Conservation (phyloP, 2,888 invertebrate genomes). For the Metopia argyrocephala region DNA sequence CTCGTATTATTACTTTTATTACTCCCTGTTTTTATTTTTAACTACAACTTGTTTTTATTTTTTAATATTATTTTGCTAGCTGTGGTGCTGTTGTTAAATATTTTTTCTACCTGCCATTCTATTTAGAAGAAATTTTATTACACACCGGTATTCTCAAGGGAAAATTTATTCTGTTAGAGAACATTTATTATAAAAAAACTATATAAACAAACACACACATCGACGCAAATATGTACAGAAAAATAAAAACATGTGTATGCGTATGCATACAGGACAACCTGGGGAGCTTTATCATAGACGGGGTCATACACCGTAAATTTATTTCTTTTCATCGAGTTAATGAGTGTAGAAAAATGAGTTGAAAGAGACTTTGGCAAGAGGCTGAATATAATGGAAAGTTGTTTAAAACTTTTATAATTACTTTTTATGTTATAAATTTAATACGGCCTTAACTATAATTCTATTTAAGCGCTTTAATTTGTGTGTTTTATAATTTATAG, state of each 20-base stretch:
- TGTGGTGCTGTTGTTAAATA: background rate
- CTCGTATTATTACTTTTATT: too few species aligned
- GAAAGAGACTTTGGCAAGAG: background rate
- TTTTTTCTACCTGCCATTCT: background rate
- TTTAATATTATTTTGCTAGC: background rate
- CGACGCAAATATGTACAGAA: background rate
- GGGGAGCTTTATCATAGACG: background rate
- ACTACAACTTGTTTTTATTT: background rate
- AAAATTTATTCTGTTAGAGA: conserved; percentile 21
- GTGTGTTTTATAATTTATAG: too few species aligned
- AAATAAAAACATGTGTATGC: background rate
- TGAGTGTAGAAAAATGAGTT: background rate
- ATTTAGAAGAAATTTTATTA: background rate
- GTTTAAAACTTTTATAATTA: too few species aligned
- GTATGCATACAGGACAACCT: background rate
- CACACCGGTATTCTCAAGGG: conserved; percentile 12
- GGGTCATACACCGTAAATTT: background rate
- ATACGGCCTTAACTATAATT: too few species aligned
- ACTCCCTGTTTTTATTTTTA: background rate
- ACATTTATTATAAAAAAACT: background rate
- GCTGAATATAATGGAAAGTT: too few species aligned
- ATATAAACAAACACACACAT: background rate
- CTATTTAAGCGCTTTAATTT: too few species aligned
- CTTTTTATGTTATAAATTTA: too few species aligned
- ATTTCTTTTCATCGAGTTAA: background rate